Base-by-base conservation (phyloP, 2,797 vertebrate genomes). In the Spea hammondii region DNA sequence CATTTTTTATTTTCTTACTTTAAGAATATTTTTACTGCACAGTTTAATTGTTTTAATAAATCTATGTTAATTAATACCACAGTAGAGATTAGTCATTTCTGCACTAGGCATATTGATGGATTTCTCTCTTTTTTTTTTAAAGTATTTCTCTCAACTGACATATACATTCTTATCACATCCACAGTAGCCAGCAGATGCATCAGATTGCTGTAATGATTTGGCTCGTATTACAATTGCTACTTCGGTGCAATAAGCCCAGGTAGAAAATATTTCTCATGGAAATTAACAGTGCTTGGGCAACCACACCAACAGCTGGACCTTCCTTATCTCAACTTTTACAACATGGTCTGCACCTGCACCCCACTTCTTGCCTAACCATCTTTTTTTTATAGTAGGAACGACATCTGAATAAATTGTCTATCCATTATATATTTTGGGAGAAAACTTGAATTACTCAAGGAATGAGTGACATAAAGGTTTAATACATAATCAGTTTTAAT, bases 231-330 rank as follows among this genome's bases (percentile, higher is more conserved):
- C 55, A 76, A 49, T 77, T 55, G 53, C 14, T 77, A 72, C 74
- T 48, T 60, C 79, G 72, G 70, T 73, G 79, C 79, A 81, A 72
- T 77, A 65, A 77, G 77, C 77, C 70, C 79, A 69, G 70, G 74
- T 77, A 77, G 79, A 81, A 77, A 81, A 81, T 69, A 68, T 57
- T 73, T 73, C 69, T 73, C 64, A 81, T 77, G 47, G 79, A 81
- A 48, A 54, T 60, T 68, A 67, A 72, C 76, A 67, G 62, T 60
- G 62, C 60, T 66, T 74, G 8, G 12, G 10, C 13, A 5, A 5
- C 13, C 13, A 59, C 13, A 11, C 57, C 57, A 7, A 7, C 11
- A 7, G 11, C 11, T 7, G 51, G 11, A 7, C 51, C 51, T 7
- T 12, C 11, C 11, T 54, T 54, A 54, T 54, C 51, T 54, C 51